Conservation (phyloP, 2,888 invertebrate genomes). For the Diarsia mendica region DNA sequence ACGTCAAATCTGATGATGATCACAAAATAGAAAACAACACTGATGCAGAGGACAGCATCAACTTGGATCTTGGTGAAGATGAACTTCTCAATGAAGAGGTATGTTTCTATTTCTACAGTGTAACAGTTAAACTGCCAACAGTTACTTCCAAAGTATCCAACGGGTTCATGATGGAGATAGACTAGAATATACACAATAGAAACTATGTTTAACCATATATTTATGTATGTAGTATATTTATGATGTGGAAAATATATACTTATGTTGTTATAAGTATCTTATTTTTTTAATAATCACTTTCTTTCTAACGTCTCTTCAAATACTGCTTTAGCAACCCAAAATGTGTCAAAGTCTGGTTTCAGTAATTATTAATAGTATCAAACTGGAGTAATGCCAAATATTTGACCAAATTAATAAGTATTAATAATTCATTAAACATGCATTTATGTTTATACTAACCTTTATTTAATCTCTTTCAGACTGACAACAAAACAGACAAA, state of each 20-base stretch:
- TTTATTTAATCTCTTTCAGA: conserved; percentile 82
- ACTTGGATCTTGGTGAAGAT: conserved; percentile 95
- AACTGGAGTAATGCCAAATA: conserved; percentile 73
- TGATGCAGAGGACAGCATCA: conserved; percentile 95
- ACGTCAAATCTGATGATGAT: conserved; percentile 80
- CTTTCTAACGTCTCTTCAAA: conserved; percentile 43
- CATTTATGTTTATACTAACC: conserved; percentile 41
- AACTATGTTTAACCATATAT: conserved; percentile 4
- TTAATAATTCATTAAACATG: conserved; percentile 27
- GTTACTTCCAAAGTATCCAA: conserved; percentile 75
- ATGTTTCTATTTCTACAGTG: conserved; percentile 88
- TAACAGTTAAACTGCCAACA: conserved; percentile 81
- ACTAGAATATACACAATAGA: conserved; percentile 68
- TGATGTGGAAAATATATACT: conserved; percentile 55
- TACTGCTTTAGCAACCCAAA: conserved; percentile 20
- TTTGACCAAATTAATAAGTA: conserved; percentile 43
- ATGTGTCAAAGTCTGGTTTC: conserved; percentile 42
- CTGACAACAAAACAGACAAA: conserved; percentile 88
- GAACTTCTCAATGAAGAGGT: conserved; percentile 95
- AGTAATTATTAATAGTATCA: conserved; percentile 65
- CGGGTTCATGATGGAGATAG: conserved; percentile 84
- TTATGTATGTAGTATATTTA: conserved; percentile 41
- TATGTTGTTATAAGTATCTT: conserved; percentile 50
- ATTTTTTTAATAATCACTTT: conserved; percentile 58
- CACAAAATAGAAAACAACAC: conserved; percentile 89